Conservation (phyloP, 1,140 invertebrate species). For the Tetramorium alpestre region DNA sequence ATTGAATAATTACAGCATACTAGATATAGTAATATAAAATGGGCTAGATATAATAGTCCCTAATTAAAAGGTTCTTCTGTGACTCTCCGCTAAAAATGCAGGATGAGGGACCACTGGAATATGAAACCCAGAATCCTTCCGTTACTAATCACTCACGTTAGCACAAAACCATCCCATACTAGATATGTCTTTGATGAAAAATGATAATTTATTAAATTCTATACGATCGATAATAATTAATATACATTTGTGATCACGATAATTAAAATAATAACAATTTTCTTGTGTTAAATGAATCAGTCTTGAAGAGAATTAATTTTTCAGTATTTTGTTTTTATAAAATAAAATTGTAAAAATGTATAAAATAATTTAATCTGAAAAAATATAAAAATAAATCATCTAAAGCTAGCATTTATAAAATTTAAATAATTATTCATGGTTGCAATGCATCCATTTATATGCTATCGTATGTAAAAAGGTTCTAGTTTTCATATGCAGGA, state of each 20-base stretch:
- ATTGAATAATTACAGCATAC: neutral
- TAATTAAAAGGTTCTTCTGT: no score
- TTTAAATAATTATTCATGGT: conserved; percentile 12
- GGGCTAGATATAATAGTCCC: no score
- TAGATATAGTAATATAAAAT: no score
- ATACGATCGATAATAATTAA: neutral
- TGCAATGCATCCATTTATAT: neutral
- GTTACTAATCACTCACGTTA: no score
- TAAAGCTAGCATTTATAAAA: neutral
- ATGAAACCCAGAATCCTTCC: no score
- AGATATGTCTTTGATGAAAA: neutral
- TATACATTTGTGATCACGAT: neutral
- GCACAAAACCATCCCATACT: no score
- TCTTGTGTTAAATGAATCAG: neutral
- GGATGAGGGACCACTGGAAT: no score
- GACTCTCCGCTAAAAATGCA: no score
- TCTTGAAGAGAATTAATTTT: neutral
- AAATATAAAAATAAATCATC: neutral
- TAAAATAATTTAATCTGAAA: neutral
- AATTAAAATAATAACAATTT: neutral
- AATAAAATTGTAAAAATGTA: neutral
- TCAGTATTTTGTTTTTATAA: neutral
- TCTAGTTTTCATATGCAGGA: conserved; percentile 6
- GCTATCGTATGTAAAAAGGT: neutral
- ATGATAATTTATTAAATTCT: neutral